These are phyloP conservation scores for Odontesthes bonariensis DNA, from an alignment of 2,113 vertebrate species.

Conservation along the genomic window DNA sequence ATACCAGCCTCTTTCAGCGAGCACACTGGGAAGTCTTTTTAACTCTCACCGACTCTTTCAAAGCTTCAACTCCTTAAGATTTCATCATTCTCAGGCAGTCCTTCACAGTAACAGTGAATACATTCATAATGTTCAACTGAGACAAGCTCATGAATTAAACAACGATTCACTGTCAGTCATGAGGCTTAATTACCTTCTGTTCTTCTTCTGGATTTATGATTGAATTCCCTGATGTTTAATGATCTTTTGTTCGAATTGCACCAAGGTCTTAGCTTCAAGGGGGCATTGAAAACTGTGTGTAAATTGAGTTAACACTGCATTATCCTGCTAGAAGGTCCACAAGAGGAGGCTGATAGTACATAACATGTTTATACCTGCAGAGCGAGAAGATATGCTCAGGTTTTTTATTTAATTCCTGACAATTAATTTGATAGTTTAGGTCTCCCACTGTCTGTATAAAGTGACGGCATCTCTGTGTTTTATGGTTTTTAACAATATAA, in stretches of 20 bases:
- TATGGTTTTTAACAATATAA: no score
- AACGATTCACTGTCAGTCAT: not conserved
- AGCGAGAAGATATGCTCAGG: not conserved
- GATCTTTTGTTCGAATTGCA: conserved; percentile 17
- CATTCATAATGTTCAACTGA: not conserved
- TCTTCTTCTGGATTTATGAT: conserved; percentile 5
- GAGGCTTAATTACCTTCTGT: conserved; percentile 15
- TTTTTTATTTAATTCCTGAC: not conserved
- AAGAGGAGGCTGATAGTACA: not conserved
- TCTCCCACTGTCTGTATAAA: not conserved
- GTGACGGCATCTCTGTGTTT: no score
- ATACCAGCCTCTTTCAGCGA: no score
- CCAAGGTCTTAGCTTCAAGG: conserved; percentile 29
- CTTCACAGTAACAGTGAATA: not conserved
- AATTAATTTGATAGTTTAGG: not conserved
- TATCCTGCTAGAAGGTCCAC: not conserved
- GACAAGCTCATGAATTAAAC: no score
- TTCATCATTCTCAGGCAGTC: not conserved
- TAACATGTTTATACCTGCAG: not conserved
- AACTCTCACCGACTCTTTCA: not conserved
- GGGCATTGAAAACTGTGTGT: conserved; percentile 7
- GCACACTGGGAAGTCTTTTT: not conserved
- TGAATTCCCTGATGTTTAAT: conserved; percentile 36
- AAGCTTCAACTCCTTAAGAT: not conserved
- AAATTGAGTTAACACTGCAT: conserved; percentile 11